A percentile compares a stretch with the other conserved stretches of the same genome.
phyloP scores from a whole-genome alignment of 2,113 vertebrate genomes.

The Pelmatolapia mariae region DNA sequence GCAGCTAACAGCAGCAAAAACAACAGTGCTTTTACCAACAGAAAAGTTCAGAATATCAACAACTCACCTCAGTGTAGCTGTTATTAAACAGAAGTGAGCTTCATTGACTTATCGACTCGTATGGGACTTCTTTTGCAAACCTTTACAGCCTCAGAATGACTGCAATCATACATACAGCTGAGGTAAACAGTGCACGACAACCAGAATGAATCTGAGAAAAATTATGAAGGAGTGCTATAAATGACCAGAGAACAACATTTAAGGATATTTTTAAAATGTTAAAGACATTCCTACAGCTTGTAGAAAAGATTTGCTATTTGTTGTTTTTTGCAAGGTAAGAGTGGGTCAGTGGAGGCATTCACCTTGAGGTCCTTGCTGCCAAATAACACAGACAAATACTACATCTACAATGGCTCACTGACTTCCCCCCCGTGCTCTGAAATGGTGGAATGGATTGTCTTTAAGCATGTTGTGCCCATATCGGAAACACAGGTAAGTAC shows the following conservation, averaged over 20 bases:
- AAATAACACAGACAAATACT: conserved; percentile 88
- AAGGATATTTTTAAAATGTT: background rate
- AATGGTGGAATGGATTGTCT: conserved; percentile 90
- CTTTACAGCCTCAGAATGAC: background rate
- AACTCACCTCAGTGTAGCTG: background rate
- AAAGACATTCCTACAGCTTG: background rate
- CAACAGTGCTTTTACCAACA: background rate
- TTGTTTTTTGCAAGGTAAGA: conserved; percentile 76
- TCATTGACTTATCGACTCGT: accelerated
- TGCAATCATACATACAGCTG: background rate
- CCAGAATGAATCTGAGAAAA: background rate
- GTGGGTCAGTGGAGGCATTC: conserved; percentile 79
- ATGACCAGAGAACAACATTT: background rate
- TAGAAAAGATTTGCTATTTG: background rate
- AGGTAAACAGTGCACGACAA: background rate
- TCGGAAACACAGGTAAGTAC: conserved; percentile 87
- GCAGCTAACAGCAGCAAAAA: background rate
- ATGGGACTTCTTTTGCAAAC: background rate
- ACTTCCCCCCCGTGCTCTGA: conserved; percentile 89
- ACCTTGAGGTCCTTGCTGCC: conserved; percentile 82
- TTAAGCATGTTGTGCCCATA: conserved; percentile 87
- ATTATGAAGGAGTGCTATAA: background rate
- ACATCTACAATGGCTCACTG: conserved; percentile 92
- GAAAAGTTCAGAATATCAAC: background rate
- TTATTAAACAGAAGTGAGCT: background rate